Evolutionary conservation across 2,888 invertebrate species (phyloP), one percentile per base, ranked within the genome.

Genomic region (Scrobipalpa atriplicella): DNA sequence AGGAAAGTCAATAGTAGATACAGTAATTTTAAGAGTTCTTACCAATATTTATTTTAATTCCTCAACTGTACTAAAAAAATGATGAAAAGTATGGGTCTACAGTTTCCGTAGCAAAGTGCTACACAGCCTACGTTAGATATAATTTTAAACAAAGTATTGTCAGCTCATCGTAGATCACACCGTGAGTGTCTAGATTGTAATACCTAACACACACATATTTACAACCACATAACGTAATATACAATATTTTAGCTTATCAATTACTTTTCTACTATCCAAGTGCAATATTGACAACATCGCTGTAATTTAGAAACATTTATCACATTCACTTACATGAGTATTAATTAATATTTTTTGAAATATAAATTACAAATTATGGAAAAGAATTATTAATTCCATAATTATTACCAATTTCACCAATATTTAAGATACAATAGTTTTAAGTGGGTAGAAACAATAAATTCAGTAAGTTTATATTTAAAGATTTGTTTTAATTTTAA

Each of bases 201-300:
- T 38, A 52, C 18, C 54, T 64, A 64, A 21, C 29, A 47, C 62
- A 62, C 62, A 62, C 41, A 39, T 56, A 56, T 56, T 10, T 56
- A 56, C 54, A 56, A 56, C 21, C 21, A 29, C 21, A 21, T 29
- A 54, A 13, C 13, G 13, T 13, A 9, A 52, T 18, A n/a, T 61
- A 39, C 18, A 61, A 18, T 41, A 18, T 18, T n/a, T 13, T 47
- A 62, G 3, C 29, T 43, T 47, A 62, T 16, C 29, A 29, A 21
- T 6, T 21, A 19, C 21, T 13, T 41, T 47, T 29, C 47, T 62
- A 62, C 43, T 6, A 62, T n/a, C 29, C 19, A 41, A 38, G 60
- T 68, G 65, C 68, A 65, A 65, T 66, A 68, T 65, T 68, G 66
- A 68, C 68, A 65, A 66, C 58, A 38, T 64, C 58, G 47, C 65